Conservation (phyloP, 2,113 vertebrate species). For the Nanorana parkeri region DNA sequence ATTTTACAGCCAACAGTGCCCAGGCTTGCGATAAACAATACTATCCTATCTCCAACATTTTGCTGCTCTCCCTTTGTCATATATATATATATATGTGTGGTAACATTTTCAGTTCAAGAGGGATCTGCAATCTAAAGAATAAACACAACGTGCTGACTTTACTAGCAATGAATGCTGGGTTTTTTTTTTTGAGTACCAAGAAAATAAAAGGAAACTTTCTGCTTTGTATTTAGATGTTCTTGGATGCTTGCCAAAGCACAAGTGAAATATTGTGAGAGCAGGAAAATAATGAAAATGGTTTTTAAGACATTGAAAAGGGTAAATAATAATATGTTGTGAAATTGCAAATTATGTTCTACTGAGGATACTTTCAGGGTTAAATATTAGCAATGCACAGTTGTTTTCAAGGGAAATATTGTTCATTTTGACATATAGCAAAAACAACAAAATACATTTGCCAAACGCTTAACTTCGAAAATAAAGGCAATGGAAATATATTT, state of each 20-base stretch:
- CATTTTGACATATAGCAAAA: background rate
- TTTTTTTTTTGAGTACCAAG: constrained; percentile 5
- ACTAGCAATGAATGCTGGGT: constrained; percentile 12
- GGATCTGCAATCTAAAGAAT: constrained; percentile 7
- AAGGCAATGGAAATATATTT: background rate
- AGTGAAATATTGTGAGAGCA: constrained; percentile 2
- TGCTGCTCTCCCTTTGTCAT: background rate
- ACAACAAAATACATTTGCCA: background rate
- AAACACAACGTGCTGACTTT: constrained; percentile 35
- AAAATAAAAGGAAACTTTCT: constrained; percentile 4
- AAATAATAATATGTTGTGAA: constrained; percentile 16
- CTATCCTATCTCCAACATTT: constrained; percentile 4
- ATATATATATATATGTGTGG: constrained; percentile 5
- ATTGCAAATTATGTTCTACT: background rate
- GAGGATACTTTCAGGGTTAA: background rate
- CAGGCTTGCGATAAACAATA: constrained; percentile 30
- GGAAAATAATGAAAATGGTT: constrained; percentile 8
- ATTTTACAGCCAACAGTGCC: constrained; percentile 32
- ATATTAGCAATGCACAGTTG: background rate
- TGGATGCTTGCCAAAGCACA: constrained; percentile 19
- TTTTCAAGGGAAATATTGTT: background rate
- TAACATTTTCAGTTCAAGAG: constrained; percentile 31
- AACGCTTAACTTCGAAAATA: background rate
- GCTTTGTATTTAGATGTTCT: constrained; percentile 40
- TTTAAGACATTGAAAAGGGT: background rate